Evolutionary conservation across 1,140 invertebrate genomes (phyloP).

Genomic region (Scaptomyza pallida): DNA sequence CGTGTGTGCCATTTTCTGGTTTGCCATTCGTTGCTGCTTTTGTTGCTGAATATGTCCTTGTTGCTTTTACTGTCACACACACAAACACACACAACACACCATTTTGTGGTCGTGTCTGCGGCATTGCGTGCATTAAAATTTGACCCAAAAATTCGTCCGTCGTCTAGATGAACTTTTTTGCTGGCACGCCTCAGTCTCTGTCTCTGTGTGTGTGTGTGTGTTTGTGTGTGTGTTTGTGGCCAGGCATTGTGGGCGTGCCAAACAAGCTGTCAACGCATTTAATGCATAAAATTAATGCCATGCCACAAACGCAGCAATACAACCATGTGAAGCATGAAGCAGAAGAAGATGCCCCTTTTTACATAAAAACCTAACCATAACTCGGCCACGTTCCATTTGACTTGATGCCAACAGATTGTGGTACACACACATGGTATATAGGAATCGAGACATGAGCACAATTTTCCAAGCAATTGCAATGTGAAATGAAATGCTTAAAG

Average conservation of each 20-base stretch:
- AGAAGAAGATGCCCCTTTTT: conserved; percentile 1
- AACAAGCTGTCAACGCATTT: conserved; percentile 54
- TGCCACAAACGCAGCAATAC: conserved; percentile 5
- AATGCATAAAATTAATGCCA: conserved; percentile 53
- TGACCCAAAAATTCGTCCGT: conserved; percentile 41
- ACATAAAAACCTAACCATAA: conserved; percentile 5
- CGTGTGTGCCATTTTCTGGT: conserved; percentile 42
- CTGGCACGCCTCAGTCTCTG: conserved; percentile 15
- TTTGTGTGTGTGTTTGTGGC: conserved; percentile 4
- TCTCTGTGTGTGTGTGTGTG: conserved; percentile 23
- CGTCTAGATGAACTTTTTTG: conserved; percentile 26
- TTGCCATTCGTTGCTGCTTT: conserved; percentile 6
- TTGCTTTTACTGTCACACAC: conserved; percentile 23
- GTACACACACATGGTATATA: no score
- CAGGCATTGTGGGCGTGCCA: conserved; percentile 35
- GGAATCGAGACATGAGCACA: neutral
- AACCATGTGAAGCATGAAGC: no score
- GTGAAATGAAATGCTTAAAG: neutral
- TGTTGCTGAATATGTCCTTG: conserved; percentile 26
- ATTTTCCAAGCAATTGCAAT: conserved; percentile 2
- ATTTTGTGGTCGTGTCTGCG: conserved; percentile 53
- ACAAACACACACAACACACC: conserved; percentile 11
- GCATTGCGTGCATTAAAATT: conserved; percentile 57
- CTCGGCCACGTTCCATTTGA: conserved; percentile 18
- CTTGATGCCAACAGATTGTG: conserved; percentile 1